Evolutionary conservation across 35 echinoderm and acorn worm species (phyloP).

Genomic region (Heliocidaris erythrogramma): DNA sequence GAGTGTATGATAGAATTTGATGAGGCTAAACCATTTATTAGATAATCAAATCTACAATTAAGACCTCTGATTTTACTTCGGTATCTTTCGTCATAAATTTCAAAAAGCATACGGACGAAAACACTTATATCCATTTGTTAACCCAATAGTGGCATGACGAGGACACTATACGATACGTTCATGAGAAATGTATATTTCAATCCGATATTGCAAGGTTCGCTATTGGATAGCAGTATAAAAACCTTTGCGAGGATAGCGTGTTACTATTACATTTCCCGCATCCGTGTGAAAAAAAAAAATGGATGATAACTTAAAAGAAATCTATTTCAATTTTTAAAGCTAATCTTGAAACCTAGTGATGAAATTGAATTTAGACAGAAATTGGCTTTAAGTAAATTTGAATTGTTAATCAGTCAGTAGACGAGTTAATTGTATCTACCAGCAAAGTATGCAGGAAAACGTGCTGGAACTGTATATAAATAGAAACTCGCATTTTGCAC

Average conservation of each 20-base stretch:
- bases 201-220: not conserved
- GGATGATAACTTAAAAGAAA: too few relatives aligned
- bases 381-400: too few relatives aligned
- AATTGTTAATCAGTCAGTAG: too few relatives aligned
- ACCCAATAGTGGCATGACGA: not conserved
- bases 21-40: not conserved
- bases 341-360: too few relatives aligned
- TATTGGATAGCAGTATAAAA: not conserved
- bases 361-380: too few relatives aligned
- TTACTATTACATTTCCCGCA: not conserved
- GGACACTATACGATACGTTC: not conserved
- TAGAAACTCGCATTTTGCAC: too few relatives aligned
- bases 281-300: too few relatives aligned
- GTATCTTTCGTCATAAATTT: not conserved
- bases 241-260: not conserved
- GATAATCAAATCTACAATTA: not conserved
- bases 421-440: too few relatives aligned
- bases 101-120: not conserved
- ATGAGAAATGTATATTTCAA: not conserved
- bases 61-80: not conserved
- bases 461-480: too few relatives aligned
- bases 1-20: not conserved
- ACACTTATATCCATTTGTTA: not conserved
- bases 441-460: too few relatives aligned
- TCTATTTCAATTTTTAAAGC: too few relatives aligned